Conservation (phyloP, 2,797 vertebrate species). For the Oreochromis grahami region DNA sequence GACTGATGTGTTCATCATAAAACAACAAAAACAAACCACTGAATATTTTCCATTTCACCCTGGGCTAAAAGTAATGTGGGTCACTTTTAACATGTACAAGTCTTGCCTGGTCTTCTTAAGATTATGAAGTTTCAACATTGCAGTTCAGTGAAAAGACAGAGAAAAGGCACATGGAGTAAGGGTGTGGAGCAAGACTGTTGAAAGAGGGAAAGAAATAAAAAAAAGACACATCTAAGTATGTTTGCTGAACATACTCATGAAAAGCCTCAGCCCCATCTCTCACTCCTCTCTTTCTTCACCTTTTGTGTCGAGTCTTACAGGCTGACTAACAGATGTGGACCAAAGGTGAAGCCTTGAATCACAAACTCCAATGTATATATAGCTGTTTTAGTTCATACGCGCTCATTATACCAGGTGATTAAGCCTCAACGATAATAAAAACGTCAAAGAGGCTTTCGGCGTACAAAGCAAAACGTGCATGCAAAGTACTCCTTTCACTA, state of each 20-base stretch:
- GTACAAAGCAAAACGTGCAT: slow-evolving; percentile 45
- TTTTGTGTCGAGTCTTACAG: slow-evolving; percentile 40
- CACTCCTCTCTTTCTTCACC: slow-evolving; percentile 35
- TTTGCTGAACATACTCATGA: slow-evolving; percentile 16
- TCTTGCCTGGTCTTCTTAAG: background rate
- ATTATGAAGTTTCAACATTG: background rate
- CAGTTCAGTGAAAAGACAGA: background rate
- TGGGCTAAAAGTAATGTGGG: background rate
- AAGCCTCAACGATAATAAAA: slow-evolving; percentile 45
- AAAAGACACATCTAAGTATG: background rate
- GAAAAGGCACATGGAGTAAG: background rate
- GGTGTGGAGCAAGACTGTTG: background rate
- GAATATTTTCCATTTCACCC: background rate
- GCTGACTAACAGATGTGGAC: slow-evolving; percentile 32
- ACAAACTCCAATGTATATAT: background rate
- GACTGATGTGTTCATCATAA: background rate
- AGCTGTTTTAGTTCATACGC: background rate
- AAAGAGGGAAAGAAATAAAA: background rate
- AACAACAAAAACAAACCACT: background rate
- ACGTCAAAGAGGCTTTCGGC: slow-evolving; percentile 46
- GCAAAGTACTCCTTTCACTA: slow-evolving; percentile 60
- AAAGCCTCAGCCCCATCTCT: slow-evolving; percentile 24
- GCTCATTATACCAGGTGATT: slow-evolving; percentile 41
- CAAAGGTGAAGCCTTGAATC: slow-evolving; percentile 35
- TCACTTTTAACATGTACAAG: background rate